A percentile compares a stretch with the other conserved stretches of the same genome.
Evolutionary conservation across 2,113 vertebrate genomes (phyloP).

Genomic region (Centropus bengalensis): DNA sequence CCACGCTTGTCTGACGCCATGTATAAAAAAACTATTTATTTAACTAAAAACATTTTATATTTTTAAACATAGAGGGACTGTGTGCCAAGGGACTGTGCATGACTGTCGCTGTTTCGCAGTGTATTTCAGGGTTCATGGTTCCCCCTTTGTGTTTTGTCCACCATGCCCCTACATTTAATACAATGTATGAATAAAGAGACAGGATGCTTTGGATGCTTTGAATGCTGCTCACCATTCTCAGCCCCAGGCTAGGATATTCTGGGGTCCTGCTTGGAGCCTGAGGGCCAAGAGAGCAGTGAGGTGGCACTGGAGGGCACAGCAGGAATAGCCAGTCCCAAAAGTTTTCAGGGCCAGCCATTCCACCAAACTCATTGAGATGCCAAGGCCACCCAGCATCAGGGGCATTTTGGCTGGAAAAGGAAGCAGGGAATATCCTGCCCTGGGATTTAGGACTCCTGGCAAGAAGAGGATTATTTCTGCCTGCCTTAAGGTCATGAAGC

Average conservation of each 20-base stretch:
- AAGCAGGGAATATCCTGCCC: neutral
- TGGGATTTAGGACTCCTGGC: neutral
- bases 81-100: neutral
- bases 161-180: neutral
- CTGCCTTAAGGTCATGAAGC: neutral
- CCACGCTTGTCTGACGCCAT: neutral
- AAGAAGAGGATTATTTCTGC: neutral
- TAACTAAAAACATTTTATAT: neutral
- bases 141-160: neutral
- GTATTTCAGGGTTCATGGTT: fast-evolving
- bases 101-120: neutral
- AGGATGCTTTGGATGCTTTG: neutral
- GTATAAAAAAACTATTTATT: neutral
- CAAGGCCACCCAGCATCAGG: fast-evolving
- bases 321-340: neutral
- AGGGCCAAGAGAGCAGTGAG: neutral
- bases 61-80: neutral
- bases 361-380: no score
- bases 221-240: fast-evolving
- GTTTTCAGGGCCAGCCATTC: neutral
- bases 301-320: neutral
- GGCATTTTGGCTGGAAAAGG: neutral
- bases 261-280: neutral
- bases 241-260: neutral
- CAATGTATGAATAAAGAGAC: neutral